A percentile compares a stretch with the other conserved stretches of the same genome.
phyloP scores from a whole-genome alignment of 2,888 invertebrate genomes.

The Stegophylla sp. region DNA sequence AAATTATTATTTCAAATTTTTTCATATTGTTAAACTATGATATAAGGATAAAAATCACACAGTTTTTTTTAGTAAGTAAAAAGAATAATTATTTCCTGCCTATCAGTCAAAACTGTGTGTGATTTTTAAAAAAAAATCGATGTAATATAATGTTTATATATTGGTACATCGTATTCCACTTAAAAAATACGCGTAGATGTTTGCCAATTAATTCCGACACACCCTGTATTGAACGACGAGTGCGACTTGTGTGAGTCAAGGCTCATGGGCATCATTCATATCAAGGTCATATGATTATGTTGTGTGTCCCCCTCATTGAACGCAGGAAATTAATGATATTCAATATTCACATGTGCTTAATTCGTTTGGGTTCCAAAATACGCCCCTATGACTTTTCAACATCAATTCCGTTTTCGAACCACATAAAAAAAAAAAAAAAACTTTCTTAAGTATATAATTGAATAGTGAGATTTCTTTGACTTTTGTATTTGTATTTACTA shows the following conservation, averaged over 20 bases:
- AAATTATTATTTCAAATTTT: no score
- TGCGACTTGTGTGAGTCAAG: conserved; percentile 32
- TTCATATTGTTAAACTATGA: no score
- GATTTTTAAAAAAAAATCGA: neutral
- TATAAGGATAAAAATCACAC: no score
- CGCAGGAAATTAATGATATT: conserved; percentile 21
- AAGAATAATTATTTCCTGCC: neutral
- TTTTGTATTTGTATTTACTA: no score
- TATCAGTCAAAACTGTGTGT: neutral
- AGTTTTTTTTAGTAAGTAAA: no score
- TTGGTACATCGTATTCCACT: neutral
- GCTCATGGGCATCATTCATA: conserved; percentile 11
- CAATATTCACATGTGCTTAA: conserved; percentile 13
- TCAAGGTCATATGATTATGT: conserved; percentile 29
- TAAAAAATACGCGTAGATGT: neutral
- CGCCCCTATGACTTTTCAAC: conserved; percentile 2
- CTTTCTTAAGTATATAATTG: no score
- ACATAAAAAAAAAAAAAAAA: no score
- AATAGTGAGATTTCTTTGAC: no score
- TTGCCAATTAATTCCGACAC: conserved; percentile 3
- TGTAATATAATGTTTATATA: neutral
- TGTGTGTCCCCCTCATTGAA: neutral
- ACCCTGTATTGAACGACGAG: conserved; percentile 15
- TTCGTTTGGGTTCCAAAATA: conserved; percentile 23
- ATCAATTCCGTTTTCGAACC: no score